phyloP scores from a whole-genome alignment of 2,888 invertebrate genomes.

The Megaustenia siamemsis region DNA sequence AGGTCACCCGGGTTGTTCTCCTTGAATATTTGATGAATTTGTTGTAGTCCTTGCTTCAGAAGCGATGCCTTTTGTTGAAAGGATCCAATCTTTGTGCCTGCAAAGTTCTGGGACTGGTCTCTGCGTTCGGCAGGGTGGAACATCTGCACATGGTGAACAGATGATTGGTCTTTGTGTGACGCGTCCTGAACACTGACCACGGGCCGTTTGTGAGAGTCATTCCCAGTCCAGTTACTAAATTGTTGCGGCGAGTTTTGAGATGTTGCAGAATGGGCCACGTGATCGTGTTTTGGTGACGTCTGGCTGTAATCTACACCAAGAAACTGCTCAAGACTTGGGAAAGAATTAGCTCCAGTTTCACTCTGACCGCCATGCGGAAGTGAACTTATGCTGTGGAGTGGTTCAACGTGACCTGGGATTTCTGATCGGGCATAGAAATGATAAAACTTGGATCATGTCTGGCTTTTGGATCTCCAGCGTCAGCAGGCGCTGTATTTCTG shows the following conservation, averaged over 20 bases:
- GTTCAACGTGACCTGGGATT: constrained; percentile 1
- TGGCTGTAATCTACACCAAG: not conserved
- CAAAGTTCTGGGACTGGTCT: not conserved
- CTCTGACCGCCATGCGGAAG: not conserved
- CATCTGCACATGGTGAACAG: constrained; percentile 20
- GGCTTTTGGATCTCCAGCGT: not conserved
- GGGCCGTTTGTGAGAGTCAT: not conserved
- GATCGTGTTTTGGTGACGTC: not conserved
- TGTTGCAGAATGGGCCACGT: not conserved
- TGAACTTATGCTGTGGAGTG: not conserved
- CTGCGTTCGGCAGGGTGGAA: constrained; percentile 24
- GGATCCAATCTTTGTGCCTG: not conserved
- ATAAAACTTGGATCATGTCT: not conserved
- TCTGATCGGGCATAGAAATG: constrained; percentile 26
- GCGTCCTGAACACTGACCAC: not conserved
- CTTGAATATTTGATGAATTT: constrained; percentile 17
- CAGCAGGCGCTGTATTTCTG: not conserved
- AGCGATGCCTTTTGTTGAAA: constrained; percentile 18
- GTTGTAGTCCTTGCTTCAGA: constrained; percentile 26
- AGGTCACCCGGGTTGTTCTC: not conserved
- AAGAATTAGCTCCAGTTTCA: not conserved
- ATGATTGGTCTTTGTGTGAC: not conserved
- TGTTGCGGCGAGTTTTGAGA: not conserved
- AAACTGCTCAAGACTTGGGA: constrained; percentile 1
- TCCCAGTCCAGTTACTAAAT: not conserved